Conservation (phyloP, 2,888 invertebrate genomes). For the Cyaniris semiargus region DNA sequence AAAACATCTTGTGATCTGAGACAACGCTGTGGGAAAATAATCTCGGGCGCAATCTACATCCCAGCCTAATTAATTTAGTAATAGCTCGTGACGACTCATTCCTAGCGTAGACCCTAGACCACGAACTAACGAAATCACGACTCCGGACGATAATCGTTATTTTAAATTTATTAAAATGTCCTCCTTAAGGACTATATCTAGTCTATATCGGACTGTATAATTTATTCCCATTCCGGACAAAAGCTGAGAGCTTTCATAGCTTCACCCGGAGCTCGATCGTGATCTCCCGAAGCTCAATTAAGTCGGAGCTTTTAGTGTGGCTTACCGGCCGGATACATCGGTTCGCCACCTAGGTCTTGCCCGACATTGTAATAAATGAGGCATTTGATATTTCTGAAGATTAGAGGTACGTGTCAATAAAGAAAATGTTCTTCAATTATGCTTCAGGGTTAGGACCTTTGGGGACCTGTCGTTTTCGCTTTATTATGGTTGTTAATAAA, state of each 20-base stretch:
- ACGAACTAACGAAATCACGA: conserved; percentile 80
- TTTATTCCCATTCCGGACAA: conserved; percentile 71
- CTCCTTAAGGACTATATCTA: conserved; percentile 79
- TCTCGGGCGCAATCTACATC: conserved; percentile 75
- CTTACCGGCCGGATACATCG: conserved; percentile 18
- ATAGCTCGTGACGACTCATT: conserved; percentile 80
- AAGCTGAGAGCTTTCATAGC: conserved; percentile 69
- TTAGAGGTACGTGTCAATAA: neutral
- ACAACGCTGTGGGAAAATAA: conserved; percentile 75
- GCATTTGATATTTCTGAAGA: neutral
- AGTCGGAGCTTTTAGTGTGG: conserved; percentile 39
- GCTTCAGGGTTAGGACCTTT: neutral
- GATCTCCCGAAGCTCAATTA: conserved; percentile 45
- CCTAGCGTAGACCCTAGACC: conserved; percentile 66
- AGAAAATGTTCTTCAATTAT: conserved; percentile 13
- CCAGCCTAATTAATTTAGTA: conserved; percentile 80
- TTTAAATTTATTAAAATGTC: conserved; percentile 81
- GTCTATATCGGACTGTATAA: conserved; percentile 78
- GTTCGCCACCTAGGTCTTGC: conserved; percentile 4
- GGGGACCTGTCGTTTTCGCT: neutral
- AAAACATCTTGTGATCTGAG: conserved; percentile 67
- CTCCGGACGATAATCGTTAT: conserved; percentile 79
- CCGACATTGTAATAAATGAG: conserved; percentile 1
- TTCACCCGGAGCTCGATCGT: conserved; percentile 43
- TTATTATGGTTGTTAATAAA: too few species aligned